These are phyloP conservation scores for Trissoscelio sp. DNA, from an alignment of 2,888 invertebrate genomes.

Conservation along the genomic window DNA sequence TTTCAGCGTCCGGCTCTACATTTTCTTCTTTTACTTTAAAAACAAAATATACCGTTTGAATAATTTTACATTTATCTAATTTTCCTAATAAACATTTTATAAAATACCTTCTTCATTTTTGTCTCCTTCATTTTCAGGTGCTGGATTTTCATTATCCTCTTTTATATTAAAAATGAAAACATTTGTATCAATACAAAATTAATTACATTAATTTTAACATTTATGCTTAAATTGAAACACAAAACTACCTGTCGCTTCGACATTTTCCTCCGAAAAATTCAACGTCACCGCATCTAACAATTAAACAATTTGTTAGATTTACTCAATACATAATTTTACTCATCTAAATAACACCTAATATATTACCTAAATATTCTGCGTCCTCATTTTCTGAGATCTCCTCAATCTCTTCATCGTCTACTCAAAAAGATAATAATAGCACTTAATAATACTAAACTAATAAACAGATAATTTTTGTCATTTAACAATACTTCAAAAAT, in stretches of 20 bases:
- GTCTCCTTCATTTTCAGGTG: not conserved
- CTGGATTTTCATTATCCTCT: conserved; percentile 10
- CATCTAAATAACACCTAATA: not conserved
- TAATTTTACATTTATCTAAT: no score
- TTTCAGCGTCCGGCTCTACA: no score
- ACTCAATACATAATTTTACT: not conserved
- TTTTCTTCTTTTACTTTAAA: no score
- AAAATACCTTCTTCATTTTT: not conserved
- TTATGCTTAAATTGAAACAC: not conserved
- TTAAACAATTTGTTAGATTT: not conserved
- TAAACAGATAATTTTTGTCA: no score
- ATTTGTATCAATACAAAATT: no score
- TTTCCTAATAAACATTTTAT: no score
- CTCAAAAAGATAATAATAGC: conserved; percentile 34
- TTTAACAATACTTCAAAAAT: not conserved
- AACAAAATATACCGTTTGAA: no score
- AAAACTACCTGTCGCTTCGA: conserved; percentile 36
- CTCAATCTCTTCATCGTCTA: conserved; percentile 54
- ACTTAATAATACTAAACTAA: no score
- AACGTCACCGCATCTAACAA: conserved; percentile 38
- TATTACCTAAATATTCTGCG: conserved; percentile 52
- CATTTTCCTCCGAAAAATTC: conserved; percentile 32
- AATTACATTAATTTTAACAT: not conserved
- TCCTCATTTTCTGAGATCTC: conserved; percentile 42
- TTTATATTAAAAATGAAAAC: not conserved